phyloP scores from a whole-genome alignment of 2,113 vertebrate genomes.

The Donacobius atricapilla region DNA sequence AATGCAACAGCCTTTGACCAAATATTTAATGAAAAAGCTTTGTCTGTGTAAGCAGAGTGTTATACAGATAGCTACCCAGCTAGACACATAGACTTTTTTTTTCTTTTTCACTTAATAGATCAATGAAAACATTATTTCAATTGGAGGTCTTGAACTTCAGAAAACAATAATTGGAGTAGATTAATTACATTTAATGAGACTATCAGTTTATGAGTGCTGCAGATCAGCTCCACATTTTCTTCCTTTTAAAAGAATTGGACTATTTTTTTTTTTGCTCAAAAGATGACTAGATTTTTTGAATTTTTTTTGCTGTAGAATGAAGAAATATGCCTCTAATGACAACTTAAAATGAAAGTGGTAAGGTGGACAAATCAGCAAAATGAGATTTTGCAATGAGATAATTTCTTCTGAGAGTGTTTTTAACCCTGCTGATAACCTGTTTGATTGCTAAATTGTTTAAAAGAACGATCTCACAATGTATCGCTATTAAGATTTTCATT shows the following conservation, averaged over 20 bases:
- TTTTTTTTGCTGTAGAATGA: not conserved
- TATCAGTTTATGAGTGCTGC: not conserved
- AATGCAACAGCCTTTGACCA: not conserved
- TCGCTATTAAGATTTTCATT: not conserved
- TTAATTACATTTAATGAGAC: not conserved
- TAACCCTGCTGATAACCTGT: not conserved
- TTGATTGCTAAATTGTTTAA: not conserved
- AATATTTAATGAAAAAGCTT: not conserved
- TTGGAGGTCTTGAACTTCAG: not conserved
- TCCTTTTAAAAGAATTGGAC: not conserved
- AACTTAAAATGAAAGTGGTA: not conserved
- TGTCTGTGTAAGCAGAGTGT: not conserved
- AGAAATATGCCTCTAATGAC: not conserved
- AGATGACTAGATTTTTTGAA: not conserved
- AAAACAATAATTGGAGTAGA: not conserved
- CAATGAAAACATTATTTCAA: not conserved
- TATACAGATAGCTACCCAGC: not conserved
- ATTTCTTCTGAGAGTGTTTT: not conserved
- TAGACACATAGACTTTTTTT: not conserved
- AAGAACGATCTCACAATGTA: not conserved
- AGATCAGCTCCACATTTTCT: not conserved
- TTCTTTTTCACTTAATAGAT: not conserved
- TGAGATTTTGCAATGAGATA: fast-evolving
- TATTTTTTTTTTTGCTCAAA: not conserved
- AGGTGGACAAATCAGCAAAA: not conserved